Evolutionary conservation across 2,797 vertebrate species (phyloP), one percentile per base, ranked within the genome.

Genomic region (Podarcis lilfordi): DNA sequence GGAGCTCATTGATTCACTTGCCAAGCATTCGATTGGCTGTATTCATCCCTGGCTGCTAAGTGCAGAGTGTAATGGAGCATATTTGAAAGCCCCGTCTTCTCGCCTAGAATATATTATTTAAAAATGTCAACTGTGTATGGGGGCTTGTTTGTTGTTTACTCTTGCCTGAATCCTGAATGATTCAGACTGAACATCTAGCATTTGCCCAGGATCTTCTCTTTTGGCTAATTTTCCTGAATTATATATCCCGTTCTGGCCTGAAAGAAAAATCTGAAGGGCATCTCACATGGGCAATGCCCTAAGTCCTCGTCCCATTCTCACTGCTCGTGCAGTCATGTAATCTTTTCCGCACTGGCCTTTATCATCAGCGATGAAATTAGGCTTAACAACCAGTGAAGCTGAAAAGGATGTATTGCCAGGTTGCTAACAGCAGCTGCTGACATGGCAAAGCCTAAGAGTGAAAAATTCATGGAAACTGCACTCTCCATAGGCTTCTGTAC

Each of bases 51-150:
- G 89, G 69, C 92, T 96, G 86, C 90, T 97, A 92, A 93, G 93
- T 92, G 77, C 90, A 91, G 90, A 93, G 90, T 95, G 95, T 94
- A 92, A 85, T 92, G 88, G 66, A 88, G 86, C 91, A 91, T 94
- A 90, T 95, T 94, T 96, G 94, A 97, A 97, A 96, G 87, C 32
- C 37, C 81, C 92, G 95, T 96, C 90, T 93, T 96, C 93, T 96
- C 89, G 94, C 89, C 87, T 93, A 93, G 78, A 11, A 97, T 96
- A 91, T 93, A 97, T 97, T 97, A 97, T 97, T 97, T 95, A 95
- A 96, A 97, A 97, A 97, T 97, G 96, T 95, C 96, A 97, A 93
- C 77, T 6, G 32, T 88, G 50, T 93, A 27, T 79, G 68, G 37
- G 6, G 11, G 15, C 11, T 43, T n/a, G 59, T 19, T 64, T 40